Evolutionary conservation across 2,113 vertebrate species (phyloP).

Genomic region (Todiramphus saurophagus): DNA sequence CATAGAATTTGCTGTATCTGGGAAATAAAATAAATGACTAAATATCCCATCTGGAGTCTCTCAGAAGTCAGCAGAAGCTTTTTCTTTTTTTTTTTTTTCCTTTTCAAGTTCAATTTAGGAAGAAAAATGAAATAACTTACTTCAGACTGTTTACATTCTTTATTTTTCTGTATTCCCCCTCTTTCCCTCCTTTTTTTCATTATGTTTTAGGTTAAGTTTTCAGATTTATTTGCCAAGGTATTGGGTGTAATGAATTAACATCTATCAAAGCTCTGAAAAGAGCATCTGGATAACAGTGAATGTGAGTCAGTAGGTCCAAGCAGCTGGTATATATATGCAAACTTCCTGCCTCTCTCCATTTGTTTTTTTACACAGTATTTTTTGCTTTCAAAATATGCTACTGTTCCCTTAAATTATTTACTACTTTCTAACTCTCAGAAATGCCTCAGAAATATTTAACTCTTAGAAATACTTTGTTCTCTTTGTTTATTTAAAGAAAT

Average conservation of each 20-base stretch:
- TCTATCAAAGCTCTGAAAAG: background rate
- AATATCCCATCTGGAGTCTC: background rate
- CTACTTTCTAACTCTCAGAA: conserved; percentile 9
- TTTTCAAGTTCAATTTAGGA: background rate
- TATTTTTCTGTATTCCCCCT: background rate
- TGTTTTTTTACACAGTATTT: conserved; percentile 4
- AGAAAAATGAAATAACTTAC: background rate
- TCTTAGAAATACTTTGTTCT: conserved; percentile 1
- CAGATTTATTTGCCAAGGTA: conserved; percentile 2
- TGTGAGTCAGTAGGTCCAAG: background rate
- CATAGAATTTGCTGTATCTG: background rate
- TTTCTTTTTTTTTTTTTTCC: background rate
- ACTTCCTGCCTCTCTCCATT: background rate
- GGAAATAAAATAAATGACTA: background rate
- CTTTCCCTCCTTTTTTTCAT: background rate
- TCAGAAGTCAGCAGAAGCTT: background rate
- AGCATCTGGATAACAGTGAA: background rate
- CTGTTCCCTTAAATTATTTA: background rate
- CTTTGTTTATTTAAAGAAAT: background rate
- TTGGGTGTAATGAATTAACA: background rate
- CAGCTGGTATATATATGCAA: background rate
- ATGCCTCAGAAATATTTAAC: background rate
- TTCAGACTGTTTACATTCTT: background rate
- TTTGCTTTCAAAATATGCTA: conserved; percentile 17
- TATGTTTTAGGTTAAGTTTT: background rate